A percentile compares a stretch with the other conserved stretches of the same genome.
phyloP scores from a whole-genome alignment of 2,113 vertebrate species.

The Ammodytes dubius region DNA sequence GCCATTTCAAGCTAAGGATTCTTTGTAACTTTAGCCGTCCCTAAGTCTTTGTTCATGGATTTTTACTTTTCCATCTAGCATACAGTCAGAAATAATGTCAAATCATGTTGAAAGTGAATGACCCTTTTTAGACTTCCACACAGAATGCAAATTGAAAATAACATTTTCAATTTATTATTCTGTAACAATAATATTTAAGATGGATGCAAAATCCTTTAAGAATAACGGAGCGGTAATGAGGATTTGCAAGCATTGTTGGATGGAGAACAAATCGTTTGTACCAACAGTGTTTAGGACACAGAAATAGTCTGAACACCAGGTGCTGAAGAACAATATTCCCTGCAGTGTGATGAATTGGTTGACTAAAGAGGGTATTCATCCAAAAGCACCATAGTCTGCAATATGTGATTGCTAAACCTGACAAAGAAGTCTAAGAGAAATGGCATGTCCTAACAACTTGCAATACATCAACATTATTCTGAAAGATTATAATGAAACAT shows the following conservation, averaged over 20 bases:
- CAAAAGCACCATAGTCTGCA: slow-evolving; percentile 83
- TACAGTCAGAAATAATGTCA: background rate
- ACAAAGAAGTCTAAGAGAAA: slow-evolving; percentile 71
- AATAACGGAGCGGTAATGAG: slow-evolving; percentile 70
- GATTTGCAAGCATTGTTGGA: slow-evolving; percentile 71
- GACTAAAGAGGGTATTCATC: slow-evolving; percentile 88
- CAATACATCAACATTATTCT: slow-evolving; percentile 40
- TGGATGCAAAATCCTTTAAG: slow-evolving; percentile 43
- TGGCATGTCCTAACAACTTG: slow-evolving; percentile 42
- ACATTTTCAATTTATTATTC: too few species aligned
- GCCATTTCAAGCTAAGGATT: slow-evolving; percentile 22
- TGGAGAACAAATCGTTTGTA: slow-evolving; percentile 81
- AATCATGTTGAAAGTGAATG: slow-evolving; percentile 20
- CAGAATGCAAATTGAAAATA: slow-evolving; percentile 40
- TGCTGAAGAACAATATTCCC: slow-evolving; percentile 87
- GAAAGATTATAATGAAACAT: slow-evolving; percentile 38
- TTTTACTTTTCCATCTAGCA: slow-evolving; percentile 14
- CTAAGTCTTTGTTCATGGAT: slow-evolving; percentile 16
- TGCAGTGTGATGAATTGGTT: slow-evolving; percentile 88
- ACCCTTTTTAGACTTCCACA: slow-evolving; percentile 11
- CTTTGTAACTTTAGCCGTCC: slow-evolving; percentile 16
- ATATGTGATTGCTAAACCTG: slow-evolving; percentile 76
- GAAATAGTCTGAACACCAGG: slow-evolving; percentile 87
- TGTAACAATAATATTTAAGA: slow-evolving; percentile 36
- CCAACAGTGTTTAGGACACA: slow-evolving; percentile 80